Conservation (phyloP, 2,113 vertebrate genomes). For the Peromyscus polionotus region DNA sequence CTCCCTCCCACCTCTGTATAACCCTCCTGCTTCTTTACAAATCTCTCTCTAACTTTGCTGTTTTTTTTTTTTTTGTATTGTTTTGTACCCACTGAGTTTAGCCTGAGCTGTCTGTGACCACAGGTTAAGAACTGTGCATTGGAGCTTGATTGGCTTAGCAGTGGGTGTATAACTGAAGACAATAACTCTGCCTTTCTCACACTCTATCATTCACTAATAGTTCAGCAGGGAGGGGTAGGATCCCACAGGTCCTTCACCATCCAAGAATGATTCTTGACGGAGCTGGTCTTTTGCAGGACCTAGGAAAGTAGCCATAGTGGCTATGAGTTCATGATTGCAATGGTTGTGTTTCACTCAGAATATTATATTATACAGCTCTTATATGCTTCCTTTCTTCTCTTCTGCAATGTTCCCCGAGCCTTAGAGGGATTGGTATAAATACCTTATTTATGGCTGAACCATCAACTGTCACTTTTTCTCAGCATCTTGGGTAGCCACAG, state of each 20-base stretch:
- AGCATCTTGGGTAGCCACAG: not conserved
- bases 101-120: not conserved
- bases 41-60: not conserved
- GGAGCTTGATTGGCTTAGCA: not conserved
- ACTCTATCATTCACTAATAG: not conserved
- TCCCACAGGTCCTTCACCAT: not conserved
- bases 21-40: not conserved
- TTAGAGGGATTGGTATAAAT: not conserved
- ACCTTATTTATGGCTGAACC: not conserved
- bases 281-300: not conserved
- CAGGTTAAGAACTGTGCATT: not conserved
- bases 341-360: not conserved
- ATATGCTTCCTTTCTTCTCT: no score
- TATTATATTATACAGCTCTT: not conserved
- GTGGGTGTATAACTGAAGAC: not conserved
- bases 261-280: not conserved
- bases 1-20: not conserved
- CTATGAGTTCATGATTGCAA: not conserved
- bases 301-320: not conserved
- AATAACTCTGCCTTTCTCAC: no score
- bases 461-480: not conserved
- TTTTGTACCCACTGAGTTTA: not conserved
- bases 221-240: not conserved
- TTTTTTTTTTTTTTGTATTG: not conserved
- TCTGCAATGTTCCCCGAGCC: not conserved